phyloP scores from a whole-genome alignment of 2,797 vertebrate genomes.

The Sebastes diploproa region DNA sequence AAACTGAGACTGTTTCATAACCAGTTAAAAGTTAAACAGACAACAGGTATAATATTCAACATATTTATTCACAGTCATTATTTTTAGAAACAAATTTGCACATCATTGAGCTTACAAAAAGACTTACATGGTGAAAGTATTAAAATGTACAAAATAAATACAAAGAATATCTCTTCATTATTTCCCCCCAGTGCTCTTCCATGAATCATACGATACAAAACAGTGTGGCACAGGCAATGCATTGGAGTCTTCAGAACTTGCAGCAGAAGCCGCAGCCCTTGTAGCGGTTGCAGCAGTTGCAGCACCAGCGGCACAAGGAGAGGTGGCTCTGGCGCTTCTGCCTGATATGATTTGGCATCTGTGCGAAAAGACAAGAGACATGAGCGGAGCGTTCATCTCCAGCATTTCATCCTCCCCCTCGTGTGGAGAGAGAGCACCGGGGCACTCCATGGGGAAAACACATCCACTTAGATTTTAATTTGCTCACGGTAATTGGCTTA shows the following conservation, averaged over 20 bases:
- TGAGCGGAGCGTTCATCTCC: constrained; percentile 34
- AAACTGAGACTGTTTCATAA: not conserved
- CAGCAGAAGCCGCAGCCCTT: constrained; percentile 84
- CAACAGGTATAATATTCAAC: not conserved
- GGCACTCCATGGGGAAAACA: constrained; percentile 54
- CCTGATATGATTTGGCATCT: constrained; percentile 69
- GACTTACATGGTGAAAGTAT: constrained; percentile 16
- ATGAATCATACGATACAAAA: constrained; percentile 34
- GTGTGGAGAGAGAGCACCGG: constrained; percentile 22
- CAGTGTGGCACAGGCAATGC: constrained; percentile 8
- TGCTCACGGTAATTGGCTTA: constrained; percentile 70
- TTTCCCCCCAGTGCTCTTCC: not conserved
- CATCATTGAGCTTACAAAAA: constrained; percentile 44
- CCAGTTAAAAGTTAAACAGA: not conserved
- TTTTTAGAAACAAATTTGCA: constrained; percentile 16
- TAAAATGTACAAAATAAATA: constrained; percentile 68
- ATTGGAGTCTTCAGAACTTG: constrained; percentile 67
- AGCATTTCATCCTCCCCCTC: constrained; percentile 27
- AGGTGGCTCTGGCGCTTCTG: constrained; percentile 81
- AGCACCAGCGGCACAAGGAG: constrained; percentile 84
- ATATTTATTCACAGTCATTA: too few species aligned
- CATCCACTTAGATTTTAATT: constrained; percentile 73
- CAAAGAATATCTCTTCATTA: constrained; percentile 4
- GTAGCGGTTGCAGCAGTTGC: constrained; percentile 78
- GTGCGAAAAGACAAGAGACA: constrained; percentile 22